These are phyloP conservation scores for Thamnaconus septentrionalis DNA, from an alignment of 2,113 vertebrate genomes.

Conservation along the genomic window DNA sequence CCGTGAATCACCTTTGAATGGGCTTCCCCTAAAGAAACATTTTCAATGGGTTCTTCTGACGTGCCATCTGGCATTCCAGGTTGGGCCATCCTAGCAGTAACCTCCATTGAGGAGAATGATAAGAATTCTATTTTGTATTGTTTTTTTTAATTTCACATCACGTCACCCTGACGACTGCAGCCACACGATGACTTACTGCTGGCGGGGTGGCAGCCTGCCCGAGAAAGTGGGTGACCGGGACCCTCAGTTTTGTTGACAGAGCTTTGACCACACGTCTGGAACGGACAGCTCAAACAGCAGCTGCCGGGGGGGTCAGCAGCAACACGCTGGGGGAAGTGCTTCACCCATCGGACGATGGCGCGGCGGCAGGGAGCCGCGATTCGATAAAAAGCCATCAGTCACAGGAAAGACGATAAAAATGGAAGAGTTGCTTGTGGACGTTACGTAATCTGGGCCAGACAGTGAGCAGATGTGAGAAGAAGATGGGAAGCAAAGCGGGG, in stretches of 20 bases:
- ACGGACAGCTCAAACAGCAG: constrained; percentile 21
- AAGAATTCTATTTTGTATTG: background rate
- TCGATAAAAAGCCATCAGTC: constrained; percentile 33
- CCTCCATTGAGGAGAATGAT: too few relatives aligned
- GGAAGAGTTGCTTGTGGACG: constrained; percentile 51
- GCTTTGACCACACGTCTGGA: constrained; percentile 53
- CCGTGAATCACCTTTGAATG: too few relatives aligned
- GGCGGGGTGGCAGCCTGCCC: constrained; percentile 26
- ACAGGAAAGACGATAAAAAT: constrained; percentile 47
- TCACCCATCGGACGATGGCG: too few relatives aligned
- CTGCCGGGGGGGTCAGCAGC: too few relatives aligned
- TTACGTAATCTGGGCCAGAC: constrained; percentile 65
- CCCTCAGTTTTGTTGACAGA: constrained; percentile 53
- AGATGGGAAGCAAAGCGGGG: background rate
- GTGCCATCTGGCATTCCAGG: too few relatives aligned
- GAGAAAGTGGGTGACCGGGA: constrained; percentile 33
- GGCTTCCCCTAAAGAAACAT: too few relatives aligned
- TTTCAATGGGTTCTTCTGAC: too few relatives aligned
- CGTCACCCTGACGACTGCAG: background rate
- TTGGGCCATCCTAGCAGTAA: too few relatives aligned
- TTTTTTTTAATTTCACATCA: background rate
- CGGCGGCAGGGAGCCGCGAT: too few relatives aligned
- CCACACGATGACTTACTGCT: constrained; percentile 2
- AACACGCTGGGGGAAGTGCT: too few relatives aligned
- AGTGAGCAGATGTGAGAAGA: constrained; percentile 57